These are phyloP conservation scores for Drosophila albomicans DNA, from an alignment of 1,140 invertebrate genomes.

Conservation along the genomic window DNA sequence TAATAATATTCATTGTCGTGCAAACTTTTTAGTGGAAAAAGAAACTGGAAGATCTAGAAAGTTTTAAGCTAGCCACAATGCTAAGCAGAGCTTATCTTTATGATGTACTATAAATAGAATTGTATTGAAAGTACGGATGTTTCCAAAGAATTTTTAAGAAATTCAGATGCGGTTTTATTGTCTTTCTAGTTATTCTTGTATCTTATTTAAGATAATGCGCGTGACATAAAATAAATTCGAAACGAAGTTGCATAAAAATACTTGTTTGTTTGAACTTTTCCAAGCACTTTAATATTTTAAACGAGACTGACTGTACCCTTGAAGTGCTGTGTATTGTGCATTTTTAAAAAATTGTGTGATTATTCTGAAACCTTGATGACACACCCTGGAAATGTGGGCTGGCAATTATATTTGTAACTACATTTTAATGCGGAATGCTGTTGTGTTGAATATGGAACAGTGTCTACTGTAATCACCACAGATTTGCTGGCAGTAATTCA, in stretches of 20 bases:
- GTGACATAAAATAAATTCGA: constrained; percentile 46
- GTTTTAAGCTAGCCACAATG: constrained; percentile 28
- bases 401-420: constrained; percentile 14
- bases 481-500: constrained; percentile 40
- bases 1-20: not conserved
- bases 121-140: no score
- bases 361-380: constrained; percentile 66
- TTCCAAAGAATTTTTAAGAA: no score
- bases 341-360: constrained; percentile 1
- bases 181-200: not conserved
- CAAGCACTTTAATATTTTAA: constrained; percentile 6
- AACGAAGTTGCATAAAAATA: constrained; percentile 32
- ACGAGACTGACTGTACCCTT: constrained; percentile 66
- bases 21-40: not conserved
- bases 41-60: constrained; percentile 40
- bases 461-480: constrained; percentile 35
- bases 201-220: not conserved
- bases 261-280: constrained; percentile 38
- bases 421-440: constrained; percentile 29
- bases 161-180: no score
- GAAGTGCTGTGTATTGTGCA: constrained; percentile 21
- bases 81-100: constrained; percentile 8
- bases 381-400: constrained; percentile 46
- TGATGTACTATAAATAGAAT: not conserved
- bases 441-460: constrained; percentile 13